Evolutionary conservation across 2,888 invertebrate genomes (phyloP), one percentile per base, ranked within the genome.

Genomic region (Plagodis dolabraria): DNA sequence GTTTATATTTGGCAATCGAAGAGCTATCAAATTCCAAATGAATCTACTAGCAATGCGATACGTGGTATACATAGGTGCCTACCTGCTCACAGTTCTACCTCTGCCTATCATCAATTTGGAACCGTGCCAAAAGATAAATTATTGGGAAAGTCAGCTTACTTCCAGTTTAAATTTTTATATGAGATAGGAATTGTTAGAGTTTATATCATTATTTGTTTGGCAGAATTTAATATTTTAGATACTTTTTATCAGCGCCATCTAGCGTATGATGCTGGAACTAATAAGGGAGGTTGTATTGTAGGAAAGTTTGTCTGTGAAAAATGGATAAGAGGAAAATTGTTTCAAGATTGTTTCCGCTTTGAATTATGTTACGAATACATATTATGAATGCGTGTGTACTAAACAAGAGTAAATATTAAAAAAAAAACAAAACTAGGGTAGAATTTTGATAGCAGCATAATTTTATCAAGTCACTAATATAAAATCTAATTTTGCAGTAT

Each of bases 101-200:
- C 38, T 12, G 12, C 43, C 45, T 50, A 50, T 48, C 43, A 57
- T 49, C 62, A 45, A 58, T 56, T 60, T 64, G 66, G 59, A 38
- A 12, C 7, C 8, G 7, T 10, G 57, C 66, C 66, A 67, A 56
- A 9, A 60, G 48, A 64, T 64, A 60, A 58, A 35, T 51, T 57
- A 57, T 45, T 59, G 7, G 34, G 50, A 22, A 42, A 50, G 35
- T 35, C 8, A 38, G 50, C 22, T 50, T 33, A 10, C 34, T 34
- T 50, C 40, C 10, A 9, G 40, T 40, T 40, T 40, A 2, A 40
- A 40, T 9, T 40, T 40, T 10, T 10, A 1, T 40, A 1, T 10
- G 10, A 10, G 10, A 40, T 10, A 36, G 4, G 1, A 36, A 36
- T 22, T 4, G 22, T 22, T 22, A 22, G 22, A 22, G 22, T 22